These are phyloP conservation scores for Taeniopygia guttata DNA, from an alignment of 2,797 vertebrate genomes.

Conservation along the genomic window DNA sequence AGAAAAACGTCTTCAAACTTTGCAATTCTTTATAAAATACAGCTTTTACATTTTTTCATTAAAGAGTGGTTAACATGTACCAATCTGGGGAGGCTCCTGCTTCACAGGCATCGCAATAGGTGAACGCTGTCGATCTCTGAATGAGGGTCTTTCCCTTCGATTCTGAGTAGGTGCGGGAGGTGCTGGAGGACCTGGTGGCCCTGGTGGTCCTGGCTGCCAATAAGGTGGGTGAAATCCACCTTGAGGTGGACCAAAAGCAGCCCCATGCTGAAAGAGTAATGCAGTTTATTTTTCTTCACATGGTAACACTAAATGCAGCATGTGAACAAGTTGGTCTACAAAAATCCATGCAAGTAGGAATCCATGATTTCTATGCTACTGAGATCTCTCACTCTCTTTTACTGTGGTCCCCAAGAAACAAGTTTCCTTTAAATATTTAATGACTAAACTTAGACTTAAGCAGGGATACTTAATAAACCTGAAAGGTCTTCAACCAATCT, in stretches of 20 bases:
- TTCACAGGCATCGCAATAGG: slow-evolving; percentile 92
- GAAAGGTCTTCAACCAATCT: neutral
- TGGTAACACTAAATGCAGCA: slow-evolving; percentile 58
- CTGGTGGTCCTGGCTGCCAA: slow-evolving; percentile 93
- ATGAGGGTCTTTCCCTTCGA: slow-evolving; percentile 90
- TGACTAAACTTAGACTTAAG: neutral
- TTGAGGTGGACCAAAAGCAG: slow-evolving; percentile 88
- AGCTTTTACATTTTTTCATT: slow-evolving; percentile 5
- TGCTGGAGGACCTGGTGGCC: slow-evolving; percentile 79
- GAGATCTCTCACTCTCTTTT: slow-evolving; percentile 30
- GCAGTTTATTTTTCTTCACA: slow-evolving; percentile 81
- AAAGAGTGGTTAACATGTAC: slow-evolving; percentile 78
- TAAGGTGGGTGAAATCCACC: slow-evolving; percentile 91
- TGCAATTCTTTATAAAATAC: neutral
- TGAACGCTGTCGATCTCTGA: slow-evolving; percentile 93
- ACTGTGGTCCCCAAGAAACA: slow-evolving; percentile 43
- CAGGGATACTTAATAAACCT: neutral
- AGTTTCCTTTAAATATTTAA: slow-evolving; percentile 16
- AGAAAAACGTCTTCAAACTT: neutral
- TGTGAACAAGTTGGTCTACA: slow-evolving; percentile 70
- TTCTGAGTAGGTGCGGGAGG: slow-evolving; percentile 90
- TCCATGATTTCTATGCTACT: slow-evolving; percentile 62
- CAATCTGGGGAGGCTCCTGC: slow-evolving; percentile 88
- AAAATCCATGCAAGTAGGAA: slow-evolving; percentile 75
- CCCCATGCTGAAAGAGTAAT: slow-evolving; percentile 90